Conservation (phyloP, 2,888 invertebrate species). For the Dastarcus helophoroides region DNA sequence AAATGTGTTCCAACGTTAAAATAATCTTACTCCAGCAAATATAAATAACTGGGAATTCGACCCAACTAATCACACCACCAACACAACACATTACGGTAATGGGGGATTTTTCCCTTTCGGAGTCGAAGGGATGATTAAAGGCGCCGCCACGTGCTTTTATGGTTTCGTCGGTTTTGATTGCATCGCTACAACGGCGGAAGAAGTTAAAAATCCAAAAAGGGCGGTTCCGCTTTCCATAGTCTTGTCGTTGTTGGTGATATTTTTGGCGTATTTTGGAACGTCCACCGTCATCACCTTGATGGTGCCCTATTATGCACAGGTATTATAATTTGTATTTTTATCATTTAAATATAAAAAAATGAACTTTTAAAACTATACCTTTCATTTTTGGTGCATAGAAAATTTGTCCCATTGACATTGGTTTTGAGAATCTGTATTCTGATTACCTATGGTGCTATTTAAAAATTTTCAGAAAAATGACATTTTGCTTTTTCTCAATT, state of each 20-base stretch:
- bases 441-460: too few relatives aligned
- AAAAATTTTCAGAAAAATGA: too few relatives aligned
- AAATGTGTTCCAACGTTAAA: too few relatives aligned
- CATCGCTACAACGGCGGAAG: constrained; percentile 80
- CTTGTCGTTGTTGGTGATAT: constrained; percentile 67
- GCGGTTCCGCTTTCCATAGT: constrained; percentile 82
- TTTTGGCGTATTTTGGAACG: constrained; percentile 81
- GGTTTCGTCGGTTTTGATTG: constrained; percentile 91
- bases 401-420: too few relatives aligned
- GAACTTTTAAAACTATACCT: too few relatives aligned
- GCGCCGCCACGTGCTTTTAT: constrained; percentile 80
- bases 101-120: constrained; percentile 86
- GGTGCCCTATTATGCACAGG: constrained; percentile 69
- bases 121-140: constrained; percentile 61
- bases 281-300: constrained; percentile 80
- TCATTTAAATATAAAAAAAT: too few relatives aligned
- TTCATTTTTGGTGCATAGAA: too few relatives aligned
- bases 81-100: constrained; percentile 39
- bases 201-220: constrained; percentile 75
- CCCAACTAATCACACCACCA: constrained; percentile 13
- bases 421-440: too few relatives aligned
- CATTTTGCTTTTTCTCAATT: too few relatives aligned
- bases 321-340: constrained; percentile 26
- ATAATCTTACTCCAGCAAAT: constrained; percentile 9
- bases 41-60: constrained; percentile 10